Evolutionary conservation across 2,797 vertebrate genomes (phyloP).

Genomic region (Phataginus tricuspis): DNA sequence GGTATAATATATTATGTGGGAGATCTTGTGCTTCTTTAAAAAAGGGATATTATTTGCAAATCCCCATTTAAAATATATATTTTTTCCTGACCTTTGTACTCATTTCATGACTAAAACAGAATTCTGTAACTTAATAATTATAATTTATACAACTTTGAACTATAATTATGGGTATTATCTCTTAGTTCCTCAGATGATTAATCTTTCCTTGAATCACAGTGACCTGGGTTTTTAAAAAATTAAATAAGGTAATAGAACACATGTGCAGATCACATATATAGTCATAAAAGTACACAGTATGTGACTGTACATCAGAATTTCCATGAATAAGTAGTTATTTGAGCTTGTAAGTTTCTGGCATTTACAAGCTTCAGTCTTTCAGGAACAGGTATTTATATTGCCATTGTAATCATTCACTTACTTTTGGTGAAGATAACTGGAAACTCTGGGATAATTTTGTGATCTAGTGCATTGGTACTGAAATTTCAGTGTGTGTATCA

Average conservation of each 20-base stretch:
- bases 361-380: neutral
- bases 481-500: neutral
- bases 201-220: slow-evolving; percentile 29
- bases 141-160: slow-evolving; percentile 37
- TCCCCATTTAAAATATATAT: neutral
- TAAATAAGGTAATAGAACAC: neutral
- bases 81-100: slow-evolving; percentile 44
- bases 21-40: neutral
- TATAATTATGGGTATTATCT: slow-evolving; percentile 55
- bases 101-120: slow-evolving; percentile 49
- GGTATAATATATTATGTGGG: neutral
- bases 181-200: slow-evolving; percentile 46
- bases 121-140: slow-evolving; percentile 57
- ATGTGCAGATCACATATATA: neutral
- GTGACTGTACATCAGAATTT: neutral
- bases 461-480: neutral
- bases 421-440: neutral
- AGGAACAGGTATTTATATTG: neutral
- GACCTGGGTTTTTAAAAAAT: neutral
- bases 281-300: neutral
- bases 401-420: neutral
- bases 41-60: slow-evolving; percentile 25
- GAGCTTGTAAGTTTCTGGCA: neutral
- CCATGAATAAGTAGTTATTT: neutral
- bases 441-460: slow-evolving; percentile 25